Base-by-base conservation (phyloP, 1,140 invertebrate species). In the Rhyacophila brunnea region DNA sequence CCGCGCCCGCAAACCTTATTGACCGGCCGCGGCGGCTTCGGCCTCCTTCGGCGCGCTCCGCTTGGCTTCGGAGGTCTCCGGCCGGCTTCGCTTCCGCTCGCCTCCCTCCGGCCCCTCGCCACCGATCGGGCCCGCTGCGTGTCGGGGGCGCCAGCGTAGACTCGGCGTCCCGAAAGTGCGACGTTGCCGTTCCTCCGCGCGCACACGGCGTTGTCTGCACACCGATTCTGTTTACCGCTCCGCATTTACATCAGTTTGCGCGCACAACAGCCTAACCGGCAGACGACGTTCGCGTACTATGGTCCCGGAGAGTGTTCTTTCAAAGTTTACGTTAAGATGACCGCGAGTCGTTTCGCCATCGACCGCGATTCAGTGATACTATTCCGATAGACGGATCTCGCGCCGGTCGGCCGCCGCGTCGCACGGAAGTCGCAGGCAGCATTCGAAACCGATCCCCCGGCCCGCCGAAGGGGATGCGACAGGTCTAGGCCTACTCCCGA, bases 91-190 rank as follows among this genome's bases (percentile, higher is more conserved):
- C 73, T 72, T 71, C 70, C 64, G 60, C 67, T 74, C 73, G 71
- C 70, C 67, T 66, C 68, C 68, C 66, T 61, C 46, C 54, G 54
- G 61, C 40, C 23, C 67, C 67, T 60, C 66, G 76, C 75, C 68
- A 63, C 60, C 63, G 64, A 69, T 65, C 68, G 75, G 68, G 73
- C 74, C 73, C 74, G 72, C 76, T 67, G 66, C 69, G 68, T 73
- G 72, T 15, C 36, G 35, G 13, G 19, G 51, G 32, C 35, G 38
- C 38, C 42, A 18, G 40, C 23, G 28, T 32, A 42, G 74, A 75
- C 76, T 75, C 77, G 74, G 72, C 67, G 67, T 74, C 75, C 74
- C 72, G 68, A 68, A 55, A 57, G 69, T 73, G 75, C 77, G 75
- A 74, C 73, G 75, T 78, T 78, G 75, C 75, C 76, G 77, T 23